A percentile compares a stretch with the other conserved stretches of the same genome.
phyloP scores from a whole-genome alignment of 2,797 vertebrate species.

The Syndactyla subalaris region DNA sequence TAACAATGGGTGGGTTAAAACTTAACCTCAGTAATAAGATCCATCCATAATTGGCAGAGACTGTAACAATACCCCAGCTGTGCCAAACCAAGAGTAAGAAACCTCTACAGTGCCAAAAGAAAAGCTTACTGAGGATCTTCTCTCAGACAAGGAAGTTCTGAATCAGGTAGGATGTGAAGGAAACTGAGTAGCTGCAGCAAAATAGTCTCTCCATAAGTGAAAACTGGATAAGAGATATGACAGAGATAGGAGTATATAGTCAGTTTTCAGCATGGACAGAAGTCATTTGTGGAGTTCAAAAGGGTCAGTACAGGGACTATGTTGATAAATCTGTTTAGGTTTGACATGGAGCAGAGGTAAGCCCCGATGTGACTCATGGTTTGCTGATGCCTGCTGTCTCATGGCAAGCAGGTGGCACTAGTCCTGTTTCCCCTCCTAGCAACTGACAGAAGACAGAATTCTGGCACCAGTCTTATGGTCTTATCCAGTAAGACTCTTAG shows the following conservation, averaged over 20 bases:
- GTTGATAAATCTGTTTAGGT: not conserved
- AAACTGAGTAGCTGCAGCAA: not conserved
- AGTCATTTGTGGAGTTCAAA: not conserved
- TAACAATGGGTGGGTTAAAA: constrained; percentile 6
- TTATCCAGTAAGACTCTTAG: not conserved
- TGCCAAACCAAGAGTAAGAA: constrained; percentile 15
- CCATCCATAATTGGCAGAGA: constrained; percentile 21
- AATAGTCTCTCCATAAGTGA: not conserved
- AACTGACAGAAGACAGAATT: not conserved
- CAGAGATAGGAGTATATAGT: not conserved
- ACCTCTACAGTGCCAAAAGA: not conserved
- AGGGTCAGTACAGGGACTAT: not conserved
- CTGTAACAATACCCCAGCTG: not conserved
- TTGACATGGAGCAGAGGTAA: not conserved
- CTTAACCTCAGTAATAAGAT: constrained; percentile 46
- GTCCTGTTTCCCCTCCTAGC: not conserved
- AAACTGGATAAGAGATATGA: not conserved
- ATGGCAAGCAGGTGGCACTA: not conserved
- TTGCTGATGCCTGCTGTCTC: not conserved
- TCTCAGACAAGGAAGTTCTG: not conserved
- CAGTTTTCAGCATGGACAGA: not conserved
- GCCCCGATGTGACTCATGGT: not conserved
- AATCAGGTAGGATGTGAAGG: not conserved
- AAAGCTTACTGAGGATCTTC: not conserved
- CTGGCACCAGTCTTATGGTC: not conserved